phyloP scores from a whole-genome alignment of 2,113 vertebrate species.

The Coregonus clupeaformis region DNA sequence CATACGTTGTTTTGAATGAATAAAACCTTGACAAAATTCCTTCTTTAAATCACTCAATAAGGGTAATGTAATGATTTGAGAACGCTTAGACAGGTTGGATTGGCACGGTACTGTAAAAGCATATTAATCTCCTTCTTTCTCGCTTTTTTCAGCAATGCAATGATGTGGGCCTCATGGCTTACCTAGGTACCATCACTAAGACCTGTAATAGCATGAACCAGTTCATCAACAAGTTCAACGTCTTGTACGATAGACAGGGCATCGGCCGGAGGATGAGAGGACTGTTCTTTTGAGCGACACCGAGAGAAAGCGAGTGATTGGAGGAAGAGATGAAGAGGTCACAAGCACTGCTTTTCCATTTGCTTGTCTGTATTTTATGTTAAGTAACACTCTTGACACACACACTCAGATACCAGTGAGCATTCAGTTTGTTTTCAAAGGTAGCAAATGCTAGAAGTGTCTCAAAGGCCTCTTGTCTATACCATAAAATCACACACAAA shows the following conservation, averaged over 20 bases:
- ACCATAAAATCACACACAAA: conserved; percentile 20
- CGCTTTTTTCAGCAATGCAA: conserved; percentile 86
- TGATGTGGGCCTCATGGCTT: conserved; percentile 92
- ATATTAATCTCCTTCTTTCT: conserved; percentile 16
- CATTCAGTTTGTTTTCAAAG: conserved; percentile 28
- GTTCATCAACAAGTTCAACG: conserved; percentile 97
- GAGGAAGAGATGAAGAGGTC: conserved; percentile 28
- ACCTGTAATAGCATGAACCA: conserved; percentile 97
- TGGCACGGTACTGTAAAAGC: not conserved
- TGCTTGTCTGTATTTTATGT: conserved; percentile 29
- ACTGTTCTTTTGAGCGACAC: conserved; percentile 80
- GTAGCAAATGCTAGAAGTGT: not conserved
- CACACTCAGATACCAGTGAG: conserved; percentile 23
- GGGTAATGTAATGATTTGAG: not conserved
- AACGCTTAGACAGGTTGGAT: not conserved
- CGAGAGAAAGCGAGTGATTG: too few species aligned
- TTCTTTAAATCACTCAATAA: not conserved
- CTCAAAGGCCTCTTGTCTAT: conserved; percentile 39
- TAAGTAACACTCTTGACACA: not conserved
- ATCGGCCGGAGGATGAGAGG: conserved; percentile 92
- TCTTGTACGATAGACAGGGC: conserved; percentile 91
- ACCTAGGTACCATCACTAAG: conserved; percentile 93
- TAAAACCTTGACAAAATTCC: not conserved
- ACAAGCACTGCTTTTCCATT: conserved; percentile 47
- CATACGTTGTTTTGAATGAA: not conserved